Evolutionary conservation across 2,888 invertebrate genomes (phyloP).

Genomic region (Ametastegia equiseti): DNA sequence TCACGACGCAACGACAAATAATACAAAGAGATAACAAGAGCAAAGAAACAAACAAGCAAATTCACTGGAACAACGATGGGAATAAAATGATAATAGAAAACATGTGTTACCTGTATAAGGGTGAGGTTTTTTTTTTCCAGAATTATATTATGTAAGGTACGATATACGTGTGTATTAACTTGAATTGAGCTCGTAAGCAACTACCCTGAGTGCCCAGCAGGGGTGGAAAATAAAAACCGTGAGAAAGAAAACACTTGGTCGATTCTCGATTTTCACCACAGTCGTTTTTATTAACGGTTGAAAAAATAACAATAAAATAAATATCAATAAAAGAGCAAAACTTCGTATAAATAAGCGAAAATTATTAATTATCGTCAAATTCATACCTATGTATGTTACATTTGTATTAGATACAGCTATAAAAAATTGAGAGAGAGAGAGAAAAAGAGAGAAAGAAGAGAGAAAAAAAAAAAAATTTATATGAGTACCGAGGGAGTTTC

Average conservation of each 20-base stretch:
- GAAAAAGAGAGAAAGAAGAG: not conserved
- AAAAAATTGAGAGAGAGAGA: not conserved
- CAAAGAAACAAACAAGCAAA: not conserved
- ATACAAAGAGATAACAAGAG: not conserved
- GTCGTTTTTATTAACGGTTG: not conserved
- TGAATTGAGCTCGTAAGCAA: not conserved
- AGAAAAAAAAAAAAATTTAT: not conserved
- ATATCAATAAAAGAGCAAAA: not conserved
- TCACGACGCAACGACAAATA: not conserved
- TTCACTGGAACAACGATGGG: not conserved
- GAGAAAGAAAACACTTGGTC: not conserved
- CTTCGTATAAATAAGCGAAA: not conserved
- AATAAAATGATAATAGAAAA: not conserved
- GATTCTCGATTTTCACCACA: not conserved
- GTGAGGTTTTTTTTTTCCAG: not conserved
- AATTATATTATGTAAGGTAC: not conserved
- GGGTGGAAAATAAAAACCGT: not conserved
- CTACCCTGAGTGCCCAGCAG: not conserved
- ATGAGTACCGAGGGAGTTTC: not conserved
- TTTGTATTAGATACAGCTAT: not conserved
- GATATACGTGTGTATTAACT: conserved; percentile 10
- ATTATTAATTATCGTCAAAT: not conserved
- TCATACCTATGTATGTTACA: not conserved
- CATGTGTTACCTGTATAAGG: not conserved
- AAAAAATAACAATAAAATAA: not conserved